Evolutionary conservation across 2,797 vertebrate genomes (phyloP), one percentile per base, ranked within the genome.

Genomic region (Champsocephalus gunnari): DNA sequence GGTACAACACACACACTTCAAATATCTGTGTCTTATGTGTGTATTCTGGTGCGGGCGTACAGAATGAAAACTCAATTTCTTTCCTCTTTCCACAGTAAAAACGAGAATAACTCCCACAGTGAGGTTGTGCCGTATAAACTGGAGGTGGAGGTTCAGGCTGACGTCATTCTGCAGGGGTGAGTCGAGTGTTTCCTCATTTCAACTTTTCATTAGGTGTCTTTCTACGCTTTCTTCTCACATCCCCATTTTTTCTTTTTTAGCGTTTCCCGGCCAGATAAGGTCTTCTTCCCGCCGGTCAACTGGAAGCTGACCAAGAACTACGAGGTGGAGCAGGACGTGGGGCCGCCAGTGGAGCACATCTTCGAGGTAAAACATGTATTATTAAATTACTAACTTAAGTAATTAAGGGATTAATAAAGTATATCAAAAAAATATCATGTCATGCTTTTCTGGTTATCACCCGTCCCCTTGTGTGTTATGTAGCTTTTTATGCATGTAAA

Each of bases 41-140:
- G 14, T 63, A 48, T 17, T 59, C 32, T 12, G 12, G n/a, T 50
- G 12, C 62, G 53, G 12, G 57, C 1, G 1, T 14, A 66, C 49
- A 55, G 79, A 19, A 89, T 75, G 53, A 45, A 16, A 75, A 62
- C 67, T 10, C 41, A 2, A 73, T 65, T 69, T 43, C 13, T 5
- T 48, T 58, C 71, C 3, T 77, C 59, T 76, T 82, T 89, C 76
- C 73, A 50, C 94, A 98, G 97, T 89, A 98, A 98, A 95, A 98
- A 98, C 83, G 95, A 96, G 89, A 98, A 98, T 82, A 98, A 98
- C 80, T 98, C 97, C 0, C 95, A 96, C 54, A 98, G 97, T n/a
- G 96, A 97, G 38, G 79, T 96, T 64, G 95, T 95, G 12, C 86
- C 94, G 4, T 95, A 96, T 82, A 93, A 79, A 62, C 90, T 97